Base-by-base conservation (phyloP, 2,797 vertebrate species). In the Myoxocephalus aenaeus region DNA sequence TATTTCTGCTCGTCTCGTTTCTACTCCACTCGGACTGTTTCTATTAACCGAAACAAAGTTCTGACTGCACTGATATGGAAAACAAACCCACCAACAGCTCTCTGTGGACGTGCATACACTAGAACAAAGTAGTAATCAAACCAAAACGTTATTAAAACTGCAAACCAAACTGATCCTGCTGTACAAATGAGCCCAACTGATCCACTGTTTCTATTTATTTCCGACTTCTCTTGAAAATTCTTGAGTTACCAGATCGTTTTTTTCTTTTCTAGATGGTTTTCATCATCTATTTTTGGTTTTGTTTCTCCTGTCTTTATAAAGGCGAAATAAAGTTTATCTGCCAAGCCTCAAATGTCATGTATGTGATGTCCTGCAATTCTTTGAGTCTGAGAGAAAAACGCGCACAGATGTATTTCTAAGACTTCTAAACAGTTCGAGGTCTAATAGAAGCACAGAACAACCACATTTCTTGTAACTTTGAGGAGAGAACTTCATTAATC, bases 131-230 rank as follows among this genome's bases (percentile, higher is more conserved):
- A 74, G 25, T 61, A 44, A 10, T 53, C 13, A 13, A 59, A 59
- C 72, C 61, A 65, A 75, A 65, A 44, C 17, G 8, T 51, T 64
- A 7, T 70, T 40, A 17, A 64, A 61, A 34, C 25, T 65, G 25
- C 42, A 38, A 80, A 59, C 74, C 64, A 58, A 56, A 40, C 65
- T 56, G 51, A 82, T 11, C 65, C 56, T 64, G 54, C 50, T 51
- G 65, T 75, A 67, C 67, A 76, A 18, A 64, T 58, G 71, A 65
- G 51, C 62, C 54, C 8, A 20, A 2, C 38, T 27, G 13, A 46
- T 27, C 46, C 15, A 10, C 25, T 29, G 54, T 53, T 68, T 27
- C 7, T 90, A 89, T 92, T 90, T 92, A 90, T 89, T 82, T 66
- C 22, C 29, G 12, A 58, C 65, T 78, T 59, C 20, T 77, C n/a